Evolutionary conservation across 2,113 vertebrate genomes (phyloP).

Genomic region (Nothocercus nigrocapillus): DNA sequence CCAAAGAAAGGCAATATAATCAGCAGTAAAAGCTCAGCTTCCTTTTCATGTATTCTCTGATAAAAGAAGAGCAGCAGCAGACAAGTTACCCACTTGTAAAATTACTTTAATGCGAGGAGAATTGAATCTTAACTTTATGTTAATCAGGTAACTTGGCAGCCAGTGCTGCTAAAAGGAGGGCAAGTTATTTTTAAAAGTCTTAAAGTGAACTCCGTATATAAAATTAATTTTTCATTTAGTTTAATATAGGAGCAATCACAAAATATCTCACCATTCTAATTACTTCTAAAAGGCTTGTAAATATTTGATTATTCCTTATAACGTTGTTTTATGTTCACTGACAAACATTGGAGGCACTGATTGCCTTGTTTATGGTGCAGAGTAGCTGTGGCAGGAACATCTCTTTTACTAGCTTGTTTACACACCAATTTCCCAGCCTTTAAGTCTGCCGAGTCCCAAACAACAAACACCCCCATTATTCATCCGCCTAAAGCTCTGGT

Average conservation of each 20-base stretch:
- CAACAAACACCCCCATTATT: neutral
- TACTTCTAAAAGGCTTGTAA: conserved; percentile 50
- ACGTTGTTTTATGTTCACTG: conserved; percentile 16
- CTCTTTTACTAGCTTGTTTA: neutral
- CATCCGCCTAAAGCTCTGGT: neutral
- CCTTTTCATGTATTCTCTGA: neutral
- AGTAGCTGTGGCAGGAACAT: neutral
- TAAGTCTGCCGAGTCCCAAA: neutral
- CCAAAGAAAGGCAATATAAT: neutral
- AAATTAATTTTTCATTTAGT: conserved; percentile 50
- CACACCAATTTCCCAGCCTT: neutral
- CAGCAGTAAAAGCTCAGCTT: neutral
- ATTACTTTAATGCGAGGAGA: neutral
- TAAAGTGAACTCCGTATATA: neutral
- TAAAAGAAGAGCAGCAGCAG: neutral
- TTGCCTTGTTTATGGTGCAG: neutral
- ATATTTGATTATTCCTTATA: conserved; percentile 39
- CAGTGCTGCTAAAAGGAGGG: neutral
- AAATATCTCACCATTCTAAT: conserved; percentile 9
- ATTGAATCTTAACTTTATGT: neutral
- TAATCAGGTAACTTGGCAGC: neutral
- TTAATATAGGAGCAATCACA: too few relatives aligned
- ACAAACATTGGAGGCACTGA: neutral
- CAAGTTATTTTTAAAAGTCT: neutral
- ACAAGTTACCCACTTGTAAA: neutral